Base-by-base conservation (phyloP, 2,888 invertebrate species). In the Callyntrura sp. region DNA sequence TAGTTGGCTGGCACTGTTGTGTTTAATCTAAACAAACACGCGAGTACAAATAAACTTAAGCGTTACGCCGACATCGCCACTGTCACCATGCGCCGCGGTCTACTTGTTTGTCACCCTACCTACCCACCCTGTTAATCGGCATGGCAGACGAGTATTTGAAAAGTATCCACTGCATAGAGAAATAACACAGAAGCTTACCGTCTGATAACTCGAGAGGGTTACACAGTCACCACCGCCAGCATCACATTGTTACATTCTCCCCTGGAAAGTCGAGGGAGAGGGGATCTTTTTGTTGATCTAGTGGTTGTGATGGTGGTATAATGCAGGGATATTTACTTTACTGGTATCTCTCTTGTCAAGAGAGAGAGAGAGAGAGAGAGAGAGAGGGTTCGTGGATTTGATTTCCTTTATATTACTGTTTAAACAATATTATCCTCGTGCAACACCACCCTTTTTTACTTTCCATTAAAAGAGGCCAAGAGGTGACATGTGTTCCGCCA, bases 401-500 rank as follows among this genome's bases (percentile, higher is more conserved):
- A 79, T 17, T 48, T 28, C 8, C 70, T 87, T 73, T 55, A 73
- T 70, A 48, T 79, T 45, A 35, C 35, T 57, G 70, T 68, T 68
- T 57, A 68, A 62, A 81, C 11, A 45, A 81, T 57, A 87, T 87
- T 87, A 87, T 81, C 57, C 81, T 87, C 25, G 35, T 17, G 87
- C 55, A 73, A 70, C 70, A 73, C 81, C 81, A 62, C 81, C 81
- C 87, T 70, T 87, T 76, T 87, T 76, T 51, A 86, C 62, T 87
- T 55, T 51, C 45, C 25, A 79, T 79, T 60, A 79, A 70, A 70
- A 78, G 57, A 79, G 87, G 87, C 87, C 81, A 81, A 87, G 87
- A 87, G 87, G 90, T 85, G 90, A 90, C 90, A 90, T 90, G 90
- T 90, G 90, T 90, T 82, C 81, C 86, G 85, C 87, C 88, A 88